Conservation (phyloP, 2,888 invertebrate genomes). For the Ischnura elegans region DNA sequence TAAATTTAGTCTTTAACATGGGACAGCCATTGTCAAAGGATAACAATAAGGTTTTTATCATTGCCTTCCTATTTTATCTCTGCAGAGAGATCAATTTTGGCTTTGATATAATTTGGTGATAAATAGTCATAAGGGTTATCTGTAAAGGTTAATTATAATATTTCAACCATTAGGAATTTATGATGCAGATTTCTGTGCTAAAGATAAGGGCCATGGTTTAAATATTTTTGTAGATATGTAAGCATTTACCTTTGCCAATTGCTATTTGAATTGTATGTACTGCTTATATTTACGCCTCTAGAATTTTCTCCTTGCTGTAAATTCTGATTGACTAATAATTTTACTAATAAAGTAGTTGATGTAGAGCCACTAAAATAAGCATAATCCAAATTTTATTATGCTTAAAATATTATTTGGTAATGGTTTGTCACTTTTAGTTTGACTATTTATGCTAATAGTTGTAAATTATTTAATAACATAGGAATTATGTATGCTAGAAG, state of each 20-base stretch:
- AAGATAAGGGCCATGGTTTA: too few relatives aligned
- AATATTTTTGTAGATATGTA: background rate
- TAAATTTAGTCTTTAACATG: too few relatives aligned
- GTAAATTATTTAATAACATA: conserved; percentile 4
- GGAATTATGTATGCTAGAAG: background rate
- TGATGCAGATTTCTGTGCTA: too few relatives aligned
- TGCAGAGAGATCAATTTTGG: too few relatives aligned
- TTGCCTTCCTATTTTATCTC: too few relatives aligned
- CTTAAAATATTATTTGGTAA: background rate
- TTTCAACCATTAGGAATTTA: too few relatives aligned
- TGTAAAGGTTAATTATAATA: too few relatives aligned
- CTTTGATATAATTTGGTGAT: too few relatives aligned
- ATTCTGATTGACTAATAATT: background rate
- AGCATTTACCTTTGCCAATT: background rate
- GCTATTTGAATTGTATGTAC: background rate
- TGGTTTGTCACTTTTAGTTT: conserved; percentile 68
- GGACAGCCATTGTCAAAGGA: too few relatives aligned
- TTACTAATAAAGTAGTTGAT: background rate
- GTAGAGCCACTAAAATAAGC: background rate
- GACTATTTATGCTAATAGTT: background rate
- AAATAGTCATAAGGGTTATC: too few relatives aligned
- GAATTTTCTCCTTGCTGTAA: background rate
- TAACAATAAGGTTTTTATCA: too few relatives aligned
- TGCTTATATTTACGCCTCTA: background rate
- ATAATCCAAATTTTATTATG: background rate